Evolutionary conservation across 2,797 vertebrate species (phyloP).

Genomic region (Dermochelys coriacea): DNA sequence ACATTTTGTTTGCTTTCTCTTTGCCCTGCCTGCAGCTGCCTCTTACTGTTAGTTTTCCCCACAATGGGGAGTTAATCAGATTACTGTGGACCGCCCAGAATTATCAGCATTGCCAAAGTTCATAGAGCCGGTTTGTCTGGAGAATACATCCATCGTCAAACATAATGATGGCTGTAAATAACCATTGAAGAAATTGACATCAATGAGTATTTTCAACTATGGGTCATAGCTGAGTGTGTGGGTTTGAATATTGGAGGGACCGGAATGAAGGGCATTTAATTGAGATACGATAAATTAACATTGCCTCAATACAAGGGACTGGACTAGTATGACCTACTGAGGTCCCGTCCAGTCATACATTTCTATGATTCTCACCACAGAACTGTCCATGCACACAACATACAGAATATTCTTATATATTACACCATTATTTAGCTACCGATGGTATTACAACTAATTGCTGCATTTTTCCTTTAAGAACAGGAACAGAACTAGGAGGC

Average conservation of each 20-base stretch:
- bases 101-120: neutral
- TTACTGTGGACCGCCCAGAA: neutral
- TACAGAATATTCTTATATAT: neutral
- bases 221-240: neutral
- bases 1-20: neutral
- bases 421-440: neutral
- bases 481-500: neutral
- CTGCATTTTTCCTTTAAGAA: neutral
- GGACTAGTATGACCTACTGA: too few relatives aligned
- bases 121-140: neutral
- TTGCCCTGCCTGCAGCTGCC: neutral
- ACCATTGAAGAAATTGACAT: neutral
- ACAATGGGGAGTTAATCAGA: neutral
- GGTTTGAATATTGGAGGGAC: neutral
- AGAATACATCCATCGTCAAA: neutral
- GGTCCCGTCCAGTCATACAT: too few relatives aligned
- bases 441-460: neutral
- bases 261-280: neutral
- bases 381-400: neutral
- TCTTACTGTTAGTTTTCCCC: neutral
- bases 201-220: neutral
- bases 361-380: neutral
- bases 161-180: neutral
- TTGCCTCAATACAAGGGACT: too few relatives aligned
- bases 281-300: neutral